These are phyloP conservation scores for Eurytoma adleriae DNA, from an alignment of 2,888 invertebrate species.

Conservation along the genomic window DNA sequence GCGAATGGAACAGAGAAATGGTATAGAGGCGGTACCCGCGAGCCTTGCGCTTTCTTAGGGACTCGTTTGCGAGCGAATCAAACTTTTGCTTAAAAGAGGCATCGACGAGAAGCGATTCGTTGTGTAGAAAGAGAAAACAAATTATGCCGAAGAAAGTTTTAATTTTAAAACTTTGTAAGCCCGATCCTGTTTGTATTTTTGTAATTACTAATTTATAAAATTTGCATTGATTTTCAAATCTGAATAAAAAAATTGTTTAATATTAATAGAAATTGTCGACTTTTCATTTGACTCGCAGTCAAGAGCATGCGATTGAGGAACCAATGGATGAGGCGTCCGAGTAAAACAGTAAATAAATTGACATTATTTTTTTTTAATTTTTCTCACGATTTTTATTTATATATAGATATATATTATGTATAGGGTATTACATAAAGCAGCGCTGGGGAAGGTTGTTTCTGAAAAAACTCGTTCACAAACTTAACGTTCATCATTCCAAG, in stretches of 20 bases:
- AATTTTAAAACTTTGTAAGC: constrained; percentile 38
- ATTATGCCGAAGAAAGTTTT: constrained; percentile 31
- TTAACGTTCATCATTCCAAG: constrained; percentile 63
- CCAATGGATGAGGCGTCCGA: background rate
- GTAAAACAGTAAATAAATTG: background rate
- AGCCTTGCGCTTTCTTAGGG: constrained; percentile 27
- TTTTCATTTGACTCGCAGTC: background rate
- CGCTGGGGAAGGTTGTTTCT: constrained; percentile 66
- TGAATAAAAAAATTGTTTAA: constrained; percentile 51
- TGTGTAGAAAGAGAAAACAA: constrained; percentile 29
- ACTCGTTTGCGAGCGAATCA: constrained; percentile 9
- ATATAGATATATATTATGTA: constrained; percentile 67
- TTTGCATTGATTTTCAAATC: constrained; percentile 41
- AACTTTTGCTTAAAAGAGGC: constrained; percentile 21
- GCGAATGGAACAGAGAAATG: background rate
- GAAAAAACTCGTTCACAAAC: constrained; percentile 67
- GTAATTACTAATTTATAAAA: constrained; percentile 41
- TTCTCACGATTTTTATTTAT: constrained; percentile 65
- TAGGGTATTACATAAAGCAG: constrained; percentile 74
- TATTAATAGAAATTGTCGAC: constrained; percentile 23
- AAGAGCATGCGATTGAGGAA: background rate
- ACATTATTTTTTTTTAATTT: constrained; percentile 50
- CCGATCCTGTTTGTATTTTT: constrained; percentile 48
- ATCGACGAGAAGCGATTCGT: constrained; percentile 26
- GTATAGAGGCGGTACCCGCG: background rate